These are phyloP conservation scores for Scaptodrosophila lebanonensis DNA, from an alignment of 1,140 invertebrate genomes.

Conservation along the genomic window DNA sequence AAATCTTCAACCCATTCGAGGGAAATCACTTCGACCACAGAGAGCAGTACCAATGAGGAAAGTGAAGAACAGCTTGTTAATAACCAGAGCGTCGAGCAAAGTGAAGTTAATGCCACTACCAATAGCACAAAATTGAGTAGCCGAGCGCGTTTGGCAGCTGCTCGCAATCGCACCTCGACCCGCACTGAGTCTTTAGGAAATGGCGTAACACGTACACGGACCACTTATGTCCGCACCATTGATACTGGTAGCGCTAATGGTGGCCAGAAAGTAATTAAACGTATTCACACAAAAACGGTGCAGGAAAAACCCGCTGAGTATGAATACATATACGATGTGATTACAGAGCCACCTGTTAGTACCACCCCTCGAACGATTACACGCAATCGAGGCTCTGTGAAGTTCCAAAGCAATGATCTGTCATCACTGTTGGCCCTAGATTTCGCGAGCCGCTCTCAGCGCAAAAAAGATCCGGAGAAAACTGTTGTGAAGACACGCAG, in stretches of 20 bases:
- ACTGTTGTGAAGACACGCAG: slow-evolving; percentile 41
- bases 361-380: slow-evolving; percentile 46
- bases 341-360: slow-evolving; percentile 27
- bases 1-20: background rate
- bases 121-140: background rate
- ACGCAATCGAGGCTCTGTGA: slow-evolving; percentile 54
- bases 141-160: slow-evolving; percentile 6
- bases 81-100: background rate
- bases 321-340: slow-evolving; percentile 56
- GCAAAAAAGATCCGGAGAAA: slow-evolving; percentile 17
- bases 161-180: slow-evolving; percentile 45
- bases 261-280: slow-evolving; percentile 53
- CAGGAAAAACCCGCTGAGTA: slow-evolving; percentile 58
- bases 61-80: background rate
- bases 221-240: slow-evolving; percentile 48
- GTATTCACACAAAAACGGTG: slow-evolving; percentile 54
- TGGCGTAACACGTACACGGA: slow-evolving; percentile 54
- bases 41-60: background rate
- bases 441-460: slow-evolving; percentile 36
- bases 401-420: slow-evolving; percentile 62
- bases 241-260: slow-evolving; percentile 13
- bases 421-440: slow-evolving; percentile 65
- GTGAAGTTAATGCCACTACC: background rate
- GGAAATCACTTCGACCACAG: no score
- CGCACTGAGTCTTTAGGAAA: slow-evolving; percentile 48